Conservation (phyloP, 2,888 invertebrate genomes). For the Cerastis rubricosa region DNA sequence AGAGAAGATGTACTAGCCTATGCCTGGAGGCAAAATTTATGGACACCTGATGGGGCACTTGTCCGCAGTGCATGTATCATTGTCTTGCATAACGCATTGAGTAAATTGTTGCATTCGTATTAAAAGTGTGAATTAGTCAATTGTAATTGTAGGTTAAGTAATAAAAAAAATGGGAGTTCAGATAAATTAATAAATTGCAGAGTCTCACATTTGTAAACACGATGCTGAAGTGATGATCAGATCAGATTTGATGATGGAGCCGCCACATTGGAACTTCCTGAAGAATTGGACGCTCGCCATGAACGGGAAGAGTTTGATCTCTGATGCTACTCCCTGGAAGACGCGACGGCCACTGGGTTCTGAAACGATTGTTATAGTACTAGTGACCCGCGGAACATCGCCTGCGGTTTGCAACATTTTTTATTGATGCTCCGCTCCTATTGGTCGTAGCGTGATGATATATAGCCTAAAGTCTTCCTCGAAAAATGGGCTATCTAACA, state of each 20-base stretch:
- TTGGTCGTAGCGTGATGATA: too few species aligned
- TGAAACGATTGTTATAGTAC: slow-evolving; percentile 38
- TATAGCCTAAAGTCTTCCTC: too few species aligned
- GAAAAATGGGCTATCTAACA: too few species aligned
- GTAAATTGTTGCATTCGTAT: not conserved
- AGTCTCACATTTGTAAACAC: slow-evolving; percentile 81
- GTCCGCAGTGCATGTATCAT: not conserved
- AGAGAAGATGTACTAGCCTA: not conserved
- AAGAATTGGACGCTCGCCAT: slow-evolving; percentile 83
- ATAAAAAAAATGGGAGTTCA: not conserved
- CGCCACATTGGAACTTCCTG: slow-evolving; percentile 79
- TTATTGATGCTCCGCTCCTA: too few species aligned
- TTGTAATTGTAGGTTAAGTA: not conserved
- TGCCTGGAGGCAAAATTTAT: not conserved
- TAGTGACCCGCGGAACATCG: too few species aligned
- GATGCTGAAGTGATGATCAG: slow-evolving; percentile 83
- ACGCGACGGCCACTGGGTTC: slow-evolving; percentile 79
- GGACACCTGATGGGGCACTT: not conserved
- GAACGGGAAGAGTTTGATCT: slow-evolving; percentile 80
- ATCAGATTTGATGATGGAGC: slow-evolving; percentile 82
- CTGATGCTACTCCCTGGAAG: slow-evolving; percentile 73
- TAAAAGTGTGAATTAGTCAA: not conserved
- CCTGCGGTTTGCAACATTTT: too few species aligned
- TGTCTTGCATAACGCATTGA: not conserved
- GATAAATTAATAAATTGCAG: not conserved